Evolutionary conservation across 2,888 invertebrate genomes (phyloP), one percentile per base, ranked within the genome.

Genomic region (Abscondita cerata): DNA sequence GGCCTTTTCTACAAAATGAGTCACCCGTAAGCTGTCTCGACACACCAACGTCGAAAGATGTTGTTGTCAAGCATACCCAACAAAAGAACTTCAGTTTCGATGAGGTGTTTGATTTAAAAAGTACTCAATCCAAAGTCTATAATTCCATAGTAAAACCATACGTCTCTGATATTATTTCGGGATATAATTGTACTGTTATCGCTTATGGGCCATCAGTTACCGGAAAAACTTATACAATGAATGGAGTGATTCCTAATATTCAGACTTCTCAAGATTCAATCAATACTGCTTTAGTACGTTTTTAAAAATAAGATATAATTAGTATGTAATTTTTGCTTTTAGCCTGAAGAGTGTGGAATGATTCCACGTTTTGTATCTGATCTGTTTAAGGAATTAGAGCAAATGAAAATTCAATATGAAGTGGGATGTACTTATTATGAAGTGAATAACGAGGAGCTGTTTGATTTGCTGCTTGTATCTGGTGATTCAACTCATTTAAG

Each of bases 391-490:
- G 91, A 92, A 76, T 84, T 98, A 0, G 86, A 92, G 9, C 61
- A 53, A 57, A 80, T 88, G 60, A 83, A 87, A 54, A 86, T 90
- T 1, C 95, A 98, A 79, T 95, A 91, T 79, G 92, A 94, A 0
- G 92, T 98, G 51, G 85, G 95, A 9, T 94, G 97, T 0, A 97
- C 96, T 0, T 98, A 95, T 78, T 81, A 98, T 16, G 98, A 98
- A 79, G 82, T 98, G 9, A 98, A 98, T 79, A 98, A 98, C 77
- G 98, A 99, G 78, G 98, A 98, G 78, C 82, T 98, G 36, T 92
- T 93, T 74, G 98, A 99, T 82, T 83, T 99, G 62, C 84, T 98
- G n/a, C n/a, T n/a, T n/a, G n/a, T n/a, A n/a, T n/a, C n/a, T n/a
- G n/a, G 1, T 89, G 93, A 0, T 84, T 86, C 0, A 90, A 91